Percentiles rank a stretch among this genome's conserved stretches.
phyloP scores from a whole-genome alignment of 2,888 invertebrate genomes.

The Drosophila phalerata region DNA sequence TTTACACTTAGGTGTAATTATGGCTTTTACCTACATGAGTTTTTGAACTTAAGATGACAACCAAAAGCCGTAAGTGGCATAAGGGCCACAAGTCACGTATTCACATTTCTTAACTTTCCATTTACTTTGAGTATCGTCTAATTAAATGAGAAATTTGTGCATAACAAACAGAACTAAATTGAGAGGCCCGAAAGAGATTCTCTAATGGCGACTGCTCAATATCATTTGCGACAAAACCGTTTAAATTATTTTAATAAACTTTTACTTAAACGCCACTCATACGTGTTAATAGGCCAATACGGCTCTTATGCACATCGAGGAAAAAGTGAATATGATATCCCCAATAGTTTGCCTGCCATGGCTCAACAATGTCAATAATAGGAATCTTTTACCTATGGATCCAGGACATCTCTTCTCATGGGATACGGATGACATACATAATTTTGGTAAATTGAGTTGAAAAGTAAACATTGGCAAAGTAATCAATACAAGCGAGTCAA shows the following conservation, averaged over 20 bases:
- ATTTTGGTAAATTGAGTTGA: too few relatives aligned
- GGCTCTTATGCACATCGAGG: too few relatives aligned
- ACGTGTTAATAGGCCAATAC: slow-evolving; percentile 48
- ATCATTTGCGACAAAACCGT: slow-evolving; percentile 62
- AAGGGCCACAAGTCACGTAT: slow-evolving; percentile 54
- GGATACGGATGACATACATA: too few relatives aligned
- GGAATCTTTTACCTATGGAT: too few relatives aligned
- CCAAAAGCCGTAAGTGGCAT: slow-evolving; percentile 3
- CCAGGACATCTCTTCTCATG: too few relatives aligned
- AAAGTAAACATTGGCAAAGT: too few relatives aligned
- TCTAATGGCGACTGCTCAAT: slow-evolving; percentile 33
- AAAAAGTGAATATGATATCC: too few relatives aligned
- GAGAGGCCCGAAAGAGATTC: slow-evolving; percentile 17
- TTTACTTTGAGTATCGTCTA: slow-evolving; percentile 45
- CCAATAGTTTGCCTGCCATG: too few relatives aligned
- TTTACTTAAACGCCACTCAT: slow-evolving; percentile 29
- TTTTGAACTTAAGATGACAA: slow-evolving; percentile 3
- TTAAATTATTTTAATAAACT: slow-evolving; percentile 75
- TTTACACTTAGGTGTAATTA: slow-evolving; percentile 14
- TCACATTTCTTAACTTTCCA: slow-evolving; percentile 38
- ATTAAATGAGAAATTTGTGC: slow-evolving; percentile 68
- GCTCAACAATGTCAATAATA: too few relatives aligned
- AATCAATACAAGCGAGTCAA: too few relatives aligned
- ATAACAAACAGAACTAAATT: slow-evolving; percentile 42
- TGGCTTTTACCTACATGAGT: not conserved